Percentiles rank a stretch among this genome's conserved stretches.
phyloP scores from a whole-genome alignment of 2,888 invertebrate genomes.

The Eupeodes luniger region DNA sequence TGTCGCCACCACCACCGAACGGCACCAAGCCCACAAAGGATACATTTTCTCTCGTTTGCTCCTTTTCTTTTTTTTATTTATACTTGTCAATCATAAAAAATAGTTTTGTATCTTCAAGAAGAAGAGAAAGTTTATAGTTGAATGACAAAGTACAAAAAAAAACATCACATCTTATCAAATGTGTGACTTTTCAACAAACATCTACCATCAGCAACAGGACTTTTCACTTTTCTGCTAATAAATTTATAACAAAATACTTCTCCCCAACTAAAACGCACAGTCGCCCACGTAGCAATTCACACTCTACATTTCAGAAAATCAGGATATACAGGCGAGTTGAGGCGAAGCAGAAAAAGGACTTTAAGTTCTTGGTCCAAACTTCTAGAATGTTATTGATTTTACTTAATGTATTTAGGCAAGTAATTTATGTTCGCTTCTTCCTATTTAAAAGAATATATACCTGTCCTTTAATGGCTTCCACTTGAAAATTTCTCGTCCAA shows the following conservation, averaged over 20 bases:
- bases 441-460: neutral
- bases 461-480: neutral
- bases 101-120: neutral
- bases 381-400: neutral
- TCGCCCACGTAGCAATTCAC: neutral
- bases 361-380: neutral
- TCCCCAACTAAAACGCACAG: neutral
- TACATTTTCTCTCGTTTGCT: no score
- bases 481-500: neutral
- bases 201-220: constrained; percentile 1
- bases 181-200: constrained; percentile 22
- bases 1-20: no score
- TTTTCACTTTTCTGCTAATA: constrained; percentile 23
- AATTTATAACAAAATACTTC: constrained; percentile 15
- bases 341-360: neutral
- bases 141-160: neutral
- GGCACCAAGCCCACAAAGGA: no score
- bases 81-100: neutral
- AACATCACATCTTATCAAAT: constrained; percentile 4
- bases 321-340: neutral
- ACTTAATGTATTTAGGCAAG: neutral
- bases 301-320: neutral
- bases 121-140: constrained; percentile 10
- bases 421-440: neutral
- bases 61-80: neutral